Evolutionary conservation across 1,140 invertebrate genomes (phyloP).

Genomic region (Sarcophaga bullata): DNA sequence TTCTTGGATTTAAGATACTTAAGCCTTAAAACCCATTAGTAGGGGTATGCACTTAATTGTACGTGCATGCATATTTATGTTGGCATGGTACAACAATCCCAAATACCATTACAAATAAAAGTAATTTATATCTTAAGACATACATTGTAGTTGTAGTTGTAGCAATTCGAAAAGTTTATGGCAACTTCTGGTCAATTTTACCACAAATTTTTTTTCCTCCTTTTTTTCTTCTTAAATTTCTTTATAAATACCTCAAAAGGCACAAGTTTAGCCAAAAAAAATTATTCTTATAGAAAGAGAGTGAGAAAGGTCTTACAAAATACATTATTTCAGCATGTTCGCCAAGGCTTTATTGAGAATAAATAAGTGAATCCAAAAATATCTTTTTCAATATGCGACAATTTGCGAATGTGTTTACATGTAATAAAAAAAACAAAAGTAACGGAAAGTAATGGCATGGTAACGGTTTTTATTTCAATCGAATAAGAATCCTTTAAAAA

Average conservation of each 20-base stretch:
- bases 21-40: not conserved
- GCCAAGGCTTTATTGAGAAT: not conserved
- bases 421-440: too few relatives aligned
- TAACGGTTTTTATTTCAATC: too few relatives aligned
- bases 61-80: not conserved
- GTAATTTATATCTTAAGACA: not conserved
- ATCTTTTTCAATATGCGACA: too few relatives aligned
- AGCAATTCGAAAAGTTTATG: not conserved
- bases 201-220: not conserved
- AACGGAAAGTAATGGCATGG: too few relatives aligned
- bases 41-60: not conserved
- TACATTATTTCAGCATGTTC: not conserved
- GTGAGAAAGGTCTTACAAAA: not conserved
- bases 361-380: too few relatives aligned
- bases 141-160: not conserved
- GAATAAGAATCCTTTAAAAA: too few relatives aligned
- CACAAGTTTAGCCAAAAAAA: not conserved
- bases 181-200: slow-evolving; percentile 9
- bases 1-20: not conserved
- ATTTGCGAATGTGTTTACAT: too few relatives aligned
- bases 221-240: not conserved
- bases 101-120: not conserved
- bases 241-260: too few relatives aligned
- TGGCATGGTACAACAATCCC: too few relatives aligned
- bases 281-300: not conserved